Evolutionary conservation across 2,888 invertebrate genomes (phyloP), one percentile per base, ranked within the genome.

Genomic region (Myopa tessellatipennis): DNA sequence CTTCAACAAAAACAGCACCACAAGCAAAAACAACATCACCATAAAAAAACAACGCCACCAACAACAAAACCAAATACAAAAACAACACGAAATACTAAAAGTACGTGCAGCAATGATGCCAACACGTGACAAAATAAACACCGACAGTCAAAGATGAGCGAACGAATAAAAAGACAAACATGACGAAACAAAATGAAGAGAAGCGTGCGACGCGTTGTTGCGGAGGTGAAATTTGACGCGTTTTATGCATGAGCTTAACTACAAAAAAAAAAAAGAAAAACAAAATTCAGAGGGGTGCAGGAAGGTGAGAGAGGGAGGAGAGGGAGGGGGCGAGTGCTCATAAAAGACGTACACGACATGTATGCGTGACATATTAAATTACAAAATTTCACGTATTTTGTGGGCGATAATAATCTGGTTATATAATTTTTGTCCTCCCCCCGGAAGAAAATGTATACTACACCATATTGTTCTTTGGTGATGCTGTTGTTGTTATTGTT

Each of bases 91-190:
- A 85, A 87, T 84, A 87, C 84, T 83, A 83, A 83, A 83, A 86
- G 83, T 87, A 87, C 87, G 87, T 87, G 88, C 83, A 79, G 86
- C 87, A 87, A 87, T 88, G 87, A 87, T 84, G 86, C 83, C 84
- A 85, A 85, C 87, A 87, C 87, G 88, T 87, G 87, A 60, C 71
- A 71, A 60, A 18, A 71, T 18, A 60, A 38, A 60, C 58, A 60
- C 34, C 71, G 55, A 60, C 34, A 72, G 60, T 40, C 72, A 70
- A 72, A 38, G 38, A 18, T 72, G 38, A 63, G 68, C 16, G 38
- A 36, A 38, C 14, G 68, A 14, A 68, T n/a, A n/a, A 45, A 45
- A 68, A 40, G 69, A 68, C 3, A 45, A 52, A 52, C 18, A 12
- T 12, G 26, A 14, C 18, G 12, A 18, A 50, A 26, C 50, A n/a